Conservation (phyloP, 2,113 vertebrate species). For the Hyla sarda region DNA sequence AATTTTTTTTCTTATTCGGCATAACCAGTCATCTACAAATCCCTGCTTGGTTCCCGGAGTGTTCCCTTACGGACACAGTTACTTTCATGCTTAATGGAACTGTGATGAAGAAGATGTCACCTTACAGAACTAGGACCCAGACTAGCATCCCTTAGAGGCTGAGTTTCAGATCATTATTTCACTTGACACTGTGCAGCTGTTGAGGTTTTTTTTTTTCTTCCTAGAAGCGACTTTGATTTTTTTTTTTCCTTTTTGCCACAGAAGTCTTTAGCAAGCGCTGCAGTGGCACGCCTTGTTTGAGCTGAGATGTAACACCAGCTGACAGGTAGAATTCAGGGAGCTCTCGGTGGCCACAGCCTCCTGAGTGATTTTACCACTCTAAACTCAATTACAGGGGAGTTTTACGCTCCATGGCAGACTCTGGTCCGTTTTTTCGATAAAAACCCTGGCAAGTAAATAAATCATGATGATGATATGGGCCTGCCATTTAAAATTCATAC, state of each 20-base stretch:
- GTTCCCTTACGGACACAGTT: conserved; percentile 66
- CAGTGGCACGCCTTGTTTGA: conserved; percentile 73
- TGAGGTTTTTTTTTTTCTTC: conserved; percentile 60
- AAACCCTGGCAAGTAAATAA: conserved; percentile 80
- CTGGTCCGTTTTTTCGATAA: conserved; percentile 78
- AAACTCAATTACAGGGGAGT: conserved; percentile 81
- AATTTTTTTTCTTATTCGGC: conserved; percentile 2
- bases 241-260: conserved; percentile 64
- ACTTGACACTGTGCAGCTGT: conserved; percentile 82
- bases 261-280: conserved; percentile 73
- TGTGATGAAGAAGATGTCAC: conserved; percentile 69
- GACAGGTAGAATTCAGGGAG: conserved; percentile 93
- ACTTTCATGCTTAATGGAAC: conserved; percentile 63
- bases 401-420: conserved; percentile 76
- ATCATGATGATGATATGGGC: conserved; percentile 77
- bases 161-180: conserved; percentile 79
- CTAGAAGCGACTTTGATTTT: conserved; percentile 66
- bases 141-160: conserved; percentile 69
- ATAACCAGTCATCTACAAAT: conserved; percentile 13
- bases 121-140: conserved; percentile 65
- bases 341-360: conserved; percentile 88
- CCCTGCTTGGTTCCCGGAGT: conserved; percentile 19
- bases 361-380: conserved; percentile 81
- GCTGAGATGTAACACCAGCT: conserved; percentile 91
- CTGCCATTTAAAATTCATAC: conserved; percentile 83